Conservation (phyloP, 2,888 invertebrate genomes). For the Halictus quadricinctus region DNA sequence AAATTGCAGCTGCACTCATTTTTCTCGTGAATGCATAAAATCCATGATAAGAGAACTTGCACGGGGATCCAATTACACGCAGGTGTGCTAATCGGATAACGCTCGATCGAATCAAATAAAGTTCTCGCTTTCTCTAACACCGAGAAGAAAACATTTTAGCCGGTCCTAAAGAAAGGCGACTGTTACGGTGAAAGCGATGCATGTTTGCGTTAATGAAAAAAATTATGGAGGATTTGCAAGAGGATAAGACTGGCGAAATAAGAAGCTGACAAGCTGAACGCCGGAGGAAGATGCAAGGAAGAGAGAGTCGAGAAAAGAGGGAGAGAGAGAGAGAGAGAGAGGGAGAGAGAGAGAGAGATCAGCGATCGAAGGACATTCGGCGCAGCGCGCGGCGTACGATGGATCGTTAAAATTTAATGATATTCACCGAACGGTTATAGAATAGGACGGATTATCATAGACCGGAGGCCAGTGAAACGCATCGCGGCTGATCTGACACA, state of each 20-base stretch:
- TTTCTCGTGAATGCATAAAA: background rate
- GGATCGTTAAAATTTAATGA: conserved; percentile 71
- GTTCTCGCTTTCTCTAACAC: background rate
- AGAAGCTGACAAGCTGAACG: background rate
- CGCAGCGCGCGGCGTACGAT: conserved; percentile 56
- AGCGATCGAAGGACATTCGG: conserved; percentile 60
- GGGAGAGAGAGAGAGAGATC: conserved; percentile 17
- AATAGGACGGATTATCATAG: conserved; percentile 70
- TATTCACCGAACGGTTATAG: conserved; percentile 67
- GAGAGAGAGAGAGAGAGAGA: background rate
- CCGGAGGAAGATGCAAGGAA: background rate
- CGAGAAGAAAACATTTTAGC: background rate
- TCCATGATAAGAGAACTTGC: background rate
- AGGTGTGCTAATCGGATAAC: background rate
- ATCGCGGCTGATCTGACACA: conserved; percentile 46
- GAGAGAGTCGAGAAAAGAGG: conserved; percentile 1
- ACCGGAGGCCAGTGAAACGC: conserved; percentile 62
- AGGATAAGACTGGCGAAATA: background rate
- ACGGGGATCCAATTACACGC: background rate
- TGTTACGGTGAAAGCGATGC: background rate
- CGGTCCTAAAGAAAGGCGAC: background rate
- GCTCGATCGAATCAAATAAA: background rate
- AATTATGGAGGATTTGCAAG: background rate
- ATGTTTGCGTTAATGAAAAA: background rate
- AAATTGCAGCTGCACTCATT: background rate